These are phyloP conservation scores for Mormoops blainvillei DNA, from an alignment of 2,113 vertebrate genomes.

Conservation along the genomic window DNA sequence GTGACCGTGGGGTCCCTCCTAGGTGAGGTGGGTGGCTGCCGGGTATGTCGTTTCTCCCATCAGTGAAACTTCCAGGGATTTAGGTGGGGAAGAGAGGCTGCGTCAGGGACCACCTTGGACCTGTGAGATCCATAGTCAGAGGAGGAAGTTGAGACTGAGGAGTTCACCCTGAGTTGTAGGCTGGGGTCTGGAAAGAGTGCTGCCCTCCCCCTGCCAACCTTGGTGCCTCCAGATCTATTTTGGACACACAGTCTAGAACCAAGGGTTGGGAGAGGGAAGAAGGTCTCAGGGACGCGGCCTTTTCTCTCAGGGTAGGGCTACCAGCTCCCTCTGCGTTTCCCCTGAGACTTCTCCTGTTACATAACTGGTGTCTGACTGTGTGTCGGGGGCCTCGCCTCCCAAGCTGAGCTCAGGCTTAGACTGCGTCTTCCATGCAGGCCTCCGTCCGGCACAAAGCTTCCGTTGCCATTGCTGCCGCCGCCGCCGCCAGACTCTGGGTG, in stretches of 20 bases:
- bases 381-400: neutral
- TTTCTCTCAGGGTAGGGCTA: neutral
- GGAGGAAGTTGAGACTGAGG: neutral
- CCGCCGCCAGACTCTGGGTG: slow-evolving; percentile 26
- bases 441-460: neutral
- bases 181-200: neutral
- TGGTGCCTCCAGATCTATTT: neutral
- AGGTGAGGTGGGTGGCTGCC: neutral
- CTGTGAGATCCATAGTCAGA: neutral
- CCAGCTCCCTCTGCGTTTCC: neutral
- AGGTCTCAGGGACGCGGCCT: neutral
- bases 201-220: neutral
- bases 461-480: neutral
- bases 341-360: neutral
- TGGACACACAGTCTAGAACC: neutral
- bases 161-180: neutral
- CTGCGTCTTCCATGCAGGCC: neutral
- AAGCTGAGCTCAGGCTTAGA: neutral
- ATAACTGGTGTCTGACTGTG: neutral
- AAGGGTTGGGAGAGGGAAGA: neutral
- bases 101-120: neutral
- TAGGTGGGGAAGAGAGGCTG: neutral
- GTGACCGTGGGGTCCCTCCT: neutral
- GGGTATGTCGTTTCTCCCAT: neutral
- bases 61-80: neutral